These are phyloP conservation scores for Gila orcuttii DNA, from an alignment of 2,113 vertebrate genomes.

Conservation along the genomic window DNA sequence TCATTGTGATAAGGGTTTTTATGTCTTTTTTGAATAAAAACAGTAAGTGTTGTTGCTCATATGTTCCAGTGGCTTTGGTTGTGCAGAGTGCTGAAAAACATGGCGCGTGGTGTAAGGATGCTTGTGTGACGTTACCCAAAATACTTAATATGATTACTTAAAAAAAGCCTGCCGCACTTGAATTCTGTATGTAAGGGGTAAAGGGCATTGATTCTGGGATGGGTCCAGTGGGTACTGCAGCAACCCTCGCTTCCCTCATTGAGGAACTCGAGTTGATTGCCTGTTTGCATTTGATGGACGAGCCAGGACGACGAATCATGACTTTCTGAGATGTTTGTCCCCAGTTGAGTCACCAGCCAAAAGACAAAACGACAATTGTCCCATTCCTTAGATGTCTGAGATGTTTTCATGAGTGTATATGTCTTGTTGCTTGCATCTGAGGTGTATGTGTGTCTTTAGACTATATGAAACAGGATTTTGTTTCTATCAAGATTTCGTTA, in stretches of 20 bases:
- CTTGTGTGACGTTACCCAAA: constrained; percentile 70
- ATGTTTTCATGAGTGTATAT: constrained; percentile 32
- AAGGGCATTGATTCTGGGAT: constrained; percentile 41
- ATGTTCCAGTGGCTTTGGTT: constrained; percentile 67
- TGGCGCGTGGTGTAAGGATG: constrained; percentile 59
- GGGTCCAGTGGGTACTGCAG: constrained; percentile 38
- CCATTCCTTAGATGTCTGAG: constrained; percentile 52
- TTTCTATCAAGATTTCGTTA: constrained; percentile 14
- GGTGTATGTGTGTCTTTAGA: constrained; percentile 49
- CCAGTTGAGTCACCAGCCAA: constrained; percentile 71
- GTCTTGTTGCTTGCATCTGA: constrained; percentile 33
- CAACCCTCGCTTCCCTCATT: constrained; percentile 24
- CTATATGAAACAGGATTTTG: constrained; percentile 16
- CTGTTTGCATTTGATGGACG: background rate
- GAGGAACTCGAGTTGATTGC: constrained; percentile 23
- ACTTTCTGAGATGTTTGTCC: constrained; percentile 50
- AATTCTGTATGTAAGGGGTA: constrained; percentile 67
- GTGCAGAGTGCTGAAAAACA: constrained; percentile 66
- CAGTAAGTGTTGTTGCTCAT: constrained; percentile 69
- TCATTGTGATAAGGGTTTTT: constrained; percentile 82
- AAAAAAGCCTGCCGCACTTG: constrained; percentile 78
- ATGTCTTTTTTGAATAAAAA: constrained; percentile 79
- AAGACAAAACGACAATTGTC: constrained; percentile 69
- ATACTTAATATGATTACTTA: constrained; percentile 62
- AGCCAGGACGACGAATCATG: background rate